Conservation (phyloP, 2,888 invertebrate genomes). For the Scaptomyza flava region DNA sequence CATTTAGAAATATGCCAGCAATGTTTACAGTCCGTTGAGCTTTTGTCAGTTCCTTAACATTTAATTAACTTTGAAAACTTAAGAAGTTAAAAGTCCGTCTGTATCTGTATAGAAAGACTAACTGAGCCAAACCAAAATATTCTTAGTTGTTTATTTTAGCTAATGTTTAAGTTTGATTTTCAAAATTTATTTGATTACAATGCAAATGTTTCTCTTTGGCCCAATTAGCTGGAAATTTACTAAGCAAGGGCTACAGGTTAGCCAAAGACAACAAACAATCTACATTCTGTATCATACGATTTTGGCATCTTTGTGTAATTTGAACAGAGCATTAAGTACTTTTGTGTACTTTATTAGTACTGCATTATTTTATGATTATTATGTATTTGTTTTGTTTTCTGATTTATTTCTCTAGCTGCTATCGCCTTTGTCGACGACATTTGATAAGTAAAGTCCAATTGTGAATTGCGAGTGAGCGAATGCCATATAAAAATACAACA, state of each 20-base stretch:
- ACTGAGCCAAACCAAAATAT: no score
- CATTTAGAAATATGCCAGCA: constrained; percentile 51
- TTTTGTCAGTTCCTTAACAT: constrained; percentile 34
- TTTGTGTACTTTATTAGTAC: not conserved
- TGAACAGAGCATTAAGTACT: not conserved
- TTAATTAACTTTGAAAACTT: constrained; percentile 16
- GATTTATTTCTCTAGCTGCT: constrained; percentile 13
- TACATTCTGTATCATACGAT: no score
- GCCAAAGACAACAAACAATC: no score
- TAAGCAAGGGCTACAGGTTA: no score
- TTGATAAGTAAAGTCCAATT: constrained; percentile 41
- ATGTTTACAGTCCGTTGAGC: constrained; percentile 54
- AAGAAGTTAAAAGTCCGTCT: not conserved
- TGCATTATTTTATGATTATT: not conserved
- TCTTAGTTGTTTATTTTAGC: no score
- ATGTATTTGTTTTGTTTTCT: constrained; percentile 8
- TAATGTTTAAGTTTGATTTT: no score
- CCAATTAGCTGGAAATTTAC: no score
- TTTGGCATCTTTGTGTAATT: no score
- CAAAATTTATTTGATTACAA: no score
- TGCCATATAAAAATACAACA: constrained; percentile 16
- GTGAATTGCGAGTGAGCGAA: constrained; percentile 47
- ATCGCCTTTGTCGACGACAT: constrained; percentile 27
- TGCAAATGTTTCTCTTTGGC: no score
- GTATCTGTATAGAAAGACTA: no score